Evolutionary conservation across 2,113 vertebrate species (phyloP).

Genomic region (Brachyhypopomus gauderio): DNA sequence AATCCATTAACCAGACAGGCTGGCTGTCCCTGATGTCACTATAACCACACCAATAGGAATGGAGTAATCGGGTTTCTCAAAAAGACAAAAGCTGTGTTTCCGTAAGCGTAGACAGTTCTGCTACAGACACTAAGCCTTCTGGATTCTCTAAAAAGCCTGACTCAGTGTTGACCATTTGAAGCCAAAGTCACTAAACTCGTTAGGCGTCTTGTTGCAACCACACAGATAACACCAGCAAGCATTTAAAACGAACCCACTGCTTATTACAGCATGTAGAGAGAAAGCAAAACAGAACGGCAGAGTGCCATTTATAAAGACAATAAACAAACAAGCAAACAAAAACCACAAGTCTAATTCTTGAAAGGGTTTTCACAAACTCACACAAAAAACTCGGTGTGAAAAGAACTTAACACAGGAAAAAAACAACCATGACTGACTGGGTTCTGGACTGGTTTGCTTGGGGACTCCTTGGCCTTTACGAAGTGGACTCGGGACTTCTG

Average conservation of each 20-base stretch:
- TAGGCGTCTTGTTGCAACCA: neutral
- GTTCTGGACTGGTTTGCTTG: neutral
- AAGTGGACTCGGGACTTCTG: constrained; percentile 82
- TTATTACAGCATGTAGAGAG: neutral
- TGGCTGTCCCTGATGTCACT: neutral
- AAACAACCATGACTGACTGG: neutral
- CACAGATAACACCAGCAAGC: neutral
- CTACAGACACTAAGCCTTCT: neutral
- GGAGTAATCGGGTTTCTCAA: neutral
- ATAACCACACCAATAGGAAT: neutral
- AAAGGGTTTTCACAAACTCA: neutral
- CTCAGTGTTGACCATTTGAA: neutral
- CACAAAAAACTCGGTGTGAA: constrained; percentile 10
- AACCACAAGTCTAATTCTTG: neutral
- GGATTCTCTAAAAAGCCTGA: neutral
- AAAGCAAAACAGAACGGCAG: neutral
- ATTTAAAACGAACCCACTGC: neutral
- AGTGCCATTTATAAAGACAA: neutral
- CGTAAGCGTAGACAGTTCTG: neutral
- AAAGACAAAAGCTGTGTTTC: neutral
- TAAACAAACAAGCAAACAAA: neutral
- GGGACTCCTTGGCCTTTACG: constrained; percentile 33
- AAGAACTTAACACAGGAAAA: constrained; percentile 19
- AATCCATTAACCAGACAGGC: neutral
- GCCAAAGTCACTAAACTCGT: neutral